phyloP scores from a whole-genome alignment of 2,113 vertebrate genomes.

The Myxocyprinus asiaticus region DNA sequence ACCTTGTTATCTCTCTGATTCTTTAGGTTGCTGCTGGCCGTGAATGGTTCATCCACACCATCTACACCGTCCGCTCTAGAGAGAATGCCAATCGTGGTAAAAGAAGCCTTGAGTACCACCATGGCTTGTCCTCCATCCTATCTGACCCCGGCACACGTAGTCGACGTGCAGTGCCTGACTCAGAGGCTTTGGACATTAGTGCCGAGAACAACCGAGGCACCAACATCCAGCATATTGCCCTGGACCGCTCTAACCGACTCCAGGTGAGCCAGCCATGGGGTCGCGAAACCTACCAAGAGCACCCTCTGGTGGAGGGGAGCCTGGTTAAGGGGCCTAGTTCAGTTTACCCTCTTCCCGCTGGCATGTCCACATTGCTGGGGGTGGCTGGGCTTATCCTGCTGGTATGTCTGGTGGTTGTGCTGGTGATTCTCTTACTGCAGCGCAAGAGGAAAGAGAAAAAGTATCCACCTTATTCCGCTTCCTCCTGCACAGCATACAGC shows the following conservation, averaged over 20 bases:
- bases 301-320: conserved; percentile 66
- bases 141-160: conserved; percentile 50
- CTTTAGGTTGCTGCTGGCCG: conserved; percentile 62
- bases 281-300: conserved; percentile 50
- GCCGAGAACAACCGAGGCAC: conserved; percentile 83
- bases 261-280: conserved; percentile 65
- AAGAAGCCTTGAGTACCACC: conserved; percentile 83
- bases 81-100: conserved; percentile 71
- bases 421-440: conserved; percentile 68
- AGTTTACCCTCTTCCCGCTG: conserved; percentile 47
- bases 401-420: conserved; percentile 58
- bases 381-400: conserved; percentile 71
- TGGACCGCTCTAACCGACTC: conserved; percentile 67
- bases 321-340: conserved; percentile 57
- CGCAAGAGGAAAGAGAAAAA: conserved; percentile 66
- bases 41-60: conserved; percentile 65
- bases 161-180: conserved; percentile 73
- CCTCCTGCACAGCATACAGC: conserved; percentile 74
- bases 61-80: conserved; percentile 59
- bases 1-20: background rate
- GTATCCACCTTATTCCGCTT: conserved; percentile 67
- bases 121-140: conserved; percentile 4
- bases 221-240: conserved; percentile 82
- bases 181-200: conserved; percentile 83
- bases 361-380: conserved; percentile 66